A percentile compares a stretch with the other conserved stretches of the same genome.
phyloP scores from a whole-genome alignment of 2,113 vertebrate genomes.

The Scopus umbretta region DNA sequence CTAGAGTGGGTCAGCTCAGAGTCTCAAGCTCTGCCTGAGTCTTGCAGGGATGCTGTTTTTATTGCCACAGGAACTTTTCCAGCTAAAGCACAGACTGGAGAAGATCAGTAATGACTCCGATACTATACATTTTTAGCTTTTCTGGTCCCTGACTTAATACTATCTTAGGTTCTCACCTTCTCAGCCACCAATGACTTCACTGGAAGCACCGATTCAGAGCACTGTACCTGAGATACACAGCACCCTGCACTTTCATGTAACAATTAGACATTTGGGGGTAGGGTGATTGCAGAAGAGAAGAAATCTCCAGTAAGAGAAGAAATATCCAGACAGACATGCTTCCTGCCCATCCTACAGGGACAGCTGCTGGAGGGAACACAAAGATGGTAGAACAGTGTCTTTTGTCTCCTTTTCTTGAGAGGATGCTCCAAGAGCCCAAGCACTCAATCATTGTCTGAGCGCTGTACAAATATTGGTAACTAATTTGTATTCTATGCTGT shows the following conservation, averaged over 20 bases:
- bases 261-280: not conserved
- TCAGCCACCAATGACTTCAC: not conserved
- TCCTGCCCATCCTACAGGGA: not conserved
- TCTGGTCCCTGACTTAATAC: not conserved
- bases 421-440: not conserved
- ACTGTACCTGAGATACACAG: not conserved
- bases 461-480: not conserved
- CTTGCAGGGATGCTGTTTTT: not conserved
- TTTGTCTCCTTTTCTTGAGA: not conserved
- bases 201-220: not conserved
- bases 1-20: not conserved
- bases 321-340: not conserved
- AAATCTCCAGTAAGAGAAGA: no score
- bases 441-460: not conserved
- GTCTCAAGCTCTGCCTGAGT: not conserved
- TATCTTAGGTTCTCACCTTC: not conserved
- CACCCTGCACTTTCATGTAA: not conserved
- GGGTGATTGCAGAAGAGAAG: not conserved
- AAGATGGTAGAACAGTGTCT: not conserved
- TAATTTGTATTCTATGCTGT: constrained; percentile 7
- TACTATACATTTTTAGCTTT: not conserved
- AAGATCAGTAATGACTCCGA: not conserved
- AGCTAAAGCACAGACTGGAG: not conserved
- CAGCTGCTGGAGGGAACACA: not conserved
- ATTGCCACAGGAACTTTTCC: not conserved